Conservation (phyloP, 2,888 invertebrate species). For the Dexiosoma caninum region DNA sequence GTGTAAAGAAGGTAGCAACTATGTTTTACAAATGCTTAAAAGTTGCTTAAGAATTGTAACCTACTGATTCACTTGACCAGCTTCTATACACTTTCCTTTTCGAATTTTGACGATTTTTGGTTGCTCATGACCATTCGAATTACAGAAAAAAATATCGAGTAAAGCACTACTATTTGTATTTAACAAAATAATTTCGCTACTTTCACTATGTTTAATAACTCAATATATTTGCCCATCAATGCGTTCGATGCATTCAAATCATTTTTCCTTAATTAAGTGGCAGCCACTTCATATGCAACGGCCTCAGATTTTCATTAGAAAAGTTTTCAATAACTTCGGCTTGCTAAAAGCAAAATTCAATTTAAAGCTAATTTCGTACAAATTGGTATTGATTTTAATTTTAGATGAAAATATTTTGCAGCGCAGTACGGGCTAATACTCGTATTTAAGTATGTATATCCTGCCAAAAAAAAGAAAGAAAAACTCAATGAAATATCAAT, state of each 20-base stretch:
- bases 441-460: neutral
- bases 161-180: no score
- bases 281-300: neutral
- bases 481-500: neutral
- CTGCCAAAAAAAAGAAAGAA: neutral
- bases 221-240: neutral
- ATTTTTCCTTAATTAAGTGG: neutral
- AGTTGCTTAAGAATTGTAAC: no score
- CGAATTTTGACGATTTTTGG: no score
- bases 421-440: neutral
- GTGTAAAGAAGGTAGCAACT: no score
- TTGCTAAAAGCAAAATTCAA: constrained; percentile 16
- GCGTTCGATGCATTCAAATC: no score
- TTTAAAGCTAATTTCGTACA: constrained; percentile 18
- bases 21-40: no score
- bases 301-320: neutral
- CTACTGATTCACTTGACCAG: no score
- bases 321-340: neutral
- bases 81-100: no score
- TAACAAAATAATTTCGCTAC: no score
- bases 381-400: constrained; percentile 42
- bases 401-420: constrained; percentile 21
- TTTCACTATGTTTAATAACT: neutral
- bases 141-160: no score
- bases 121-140: no score